Conservation (phyloP, 2,888 invertebrate genomes). For the Alloscopus bannaensis region DNA sequence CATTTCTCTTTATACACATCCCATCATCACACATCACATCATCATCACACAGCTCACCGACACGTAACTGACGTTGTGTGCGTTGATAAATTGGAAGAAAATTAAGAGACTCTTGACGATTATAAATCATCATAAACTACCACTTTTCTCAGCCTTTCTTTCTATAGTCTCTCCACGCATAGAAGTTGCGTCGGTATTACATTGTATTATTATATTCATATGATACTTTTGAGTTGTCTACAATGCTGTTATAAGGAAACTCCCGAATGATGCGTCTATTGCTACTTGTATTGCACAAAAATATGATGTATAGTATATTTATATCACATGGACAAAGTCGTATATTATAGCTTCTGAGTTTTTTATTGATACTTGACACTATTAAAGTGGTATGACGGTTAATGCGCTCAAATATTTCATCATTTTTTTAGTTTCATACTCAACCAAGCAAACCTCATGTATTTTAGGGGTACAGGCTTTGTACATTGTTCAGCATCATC, state of each 20-base stretch:
- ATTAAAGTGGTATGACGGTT: conserved; percentile 31
- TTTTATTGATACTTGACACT: conserved; percentile 44
- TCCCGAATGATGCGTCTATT: too few relatives aligned
- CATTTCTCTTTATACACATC: conserved; percentile 47
- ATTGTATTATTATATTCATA: too few relatives aligned
- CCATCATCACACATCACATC: conserved; percentile 48
- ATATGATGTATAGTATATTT: background rate
- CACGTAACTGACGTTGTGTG: conserved; percentile 61
- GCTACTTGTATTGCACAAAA: background rate
- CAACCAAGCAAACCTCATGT: too few relatives aligned
- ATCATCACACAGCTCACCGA: conserved; percentile 59
- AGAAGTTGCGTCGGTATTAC: too few relatives aligned
- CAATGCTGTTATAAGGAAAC: too few relatives aligned
- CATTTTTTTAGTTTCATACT: conserved; percentile 7
- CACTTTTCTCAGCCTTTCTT: conserved; percentile 37
- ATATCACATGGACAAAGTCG: background rate
- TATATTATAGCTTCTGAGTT: too few relatives aligned
- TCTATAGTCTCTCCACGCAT: conserved; percentile 11
- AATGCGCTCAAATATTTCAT: conserved; percentile 26
- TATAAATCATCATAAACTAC: conserved; percentile 72
- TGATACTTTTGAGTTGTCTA: too few relatives aligned
- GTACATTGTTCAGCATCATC: too few relatives aligned
- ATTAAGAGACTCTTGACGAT: conserved; percentile 71
- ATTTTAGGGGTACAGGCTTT: too few relatives aligned
- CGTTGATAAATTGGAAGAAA: conserved; percentile 72